Evolutionary conservation across 2,888 invertebrate species (phyloP).

Genomic region (Athalia cordata): DNA sequence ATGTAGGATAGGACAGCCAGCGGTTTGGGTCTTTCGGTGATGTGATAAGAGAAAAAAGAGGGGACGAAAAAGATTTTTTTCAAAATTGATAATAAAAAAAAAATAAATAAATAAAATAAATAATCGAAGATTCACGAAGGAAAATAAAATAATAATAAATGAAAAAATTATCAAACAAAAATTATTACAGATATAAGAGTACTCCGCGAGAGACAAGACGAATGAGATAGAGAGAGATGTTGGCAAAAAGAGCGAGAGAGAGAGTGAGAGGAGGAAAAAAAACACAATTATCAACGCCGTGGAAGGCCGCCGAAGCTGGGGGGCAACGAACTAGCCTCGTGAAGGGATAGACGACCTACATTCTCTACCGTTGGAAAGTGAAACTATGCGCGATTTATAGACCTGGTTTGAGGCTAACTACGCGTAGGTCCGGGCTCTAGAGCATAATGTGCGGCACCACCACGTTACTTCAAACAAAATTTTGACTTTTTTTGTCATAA

Average conservation of each 20-base stretch:
- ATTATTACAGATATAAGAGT: too few relatives aligned
- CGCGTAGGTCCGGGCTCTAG: constrained; percentile 36
- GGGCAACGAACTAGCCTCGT: constrained; percentile 79
- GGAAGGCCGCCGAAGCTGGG: constrained; percentile 71
- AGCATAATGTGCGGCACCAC: not conserved
- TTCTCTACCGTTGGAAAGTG: constrained; percentile 72
- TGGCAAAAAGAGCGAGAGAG: constrained; percentile 48
- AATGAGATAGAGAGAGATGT: constrained; percentile 40
- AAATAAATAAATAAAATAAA: too few relatives aligned
- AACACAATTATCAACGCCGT: constrained; percentile 21
- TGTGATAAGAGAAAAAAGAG: too few relatives aligned
- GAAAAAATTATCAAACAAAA: too few relatives aligned
- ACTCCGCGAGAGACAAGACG: not conserved
- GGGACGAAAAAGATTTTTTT: too few relatives aligned
- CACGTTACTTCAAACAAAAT: not conserved
- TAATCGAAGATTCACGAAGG: too few relatives aligned
- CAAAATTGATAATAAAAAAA: too few relatives aligned
- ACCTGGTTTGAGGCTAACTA: constrained; percentile 47
- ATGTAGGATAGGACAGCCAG: too few relatives aligned
- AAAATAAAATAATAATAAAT: too few relatives aligned
- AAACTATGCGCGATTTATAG: constrained; percentile 62
- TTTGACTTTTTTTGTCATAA: not conserved
- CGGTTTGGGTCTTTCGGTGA: too few relatives aligned
- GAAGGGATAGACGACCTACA: constrained; percentile 73
- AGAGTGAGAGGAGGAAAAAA: constrained; percentile 29